Evolutionary conservation across 2,888 invertebrate genomes (phyloP), one percentile per base, ranked within the genome.

Genomic region (Parascotia fuliginaria): DNA sequence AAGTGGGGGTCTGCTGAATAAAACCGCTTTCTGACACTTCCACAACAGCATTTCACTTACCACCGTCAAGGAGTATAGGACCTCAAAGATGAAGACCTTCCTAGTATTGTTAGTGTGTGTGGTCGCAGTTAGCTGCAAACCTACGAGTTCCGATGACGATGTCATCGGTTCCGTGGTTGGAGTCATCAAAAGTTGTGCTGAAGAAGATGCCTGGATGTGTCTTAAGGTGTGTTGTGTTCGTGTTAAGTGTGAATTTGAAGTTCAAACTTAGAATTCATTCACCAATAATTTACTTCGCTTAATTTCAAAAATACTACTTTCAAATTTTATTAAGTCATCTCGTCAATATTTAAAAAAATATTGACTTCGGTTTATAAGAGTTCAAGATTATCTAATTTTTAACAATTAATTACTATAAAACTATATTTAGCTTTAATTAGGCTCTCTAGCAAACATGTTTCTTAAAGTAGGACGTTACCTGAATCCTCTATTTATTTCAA

Each of bases 101-200:
- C 73, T 88, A 63, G 61, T 92, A 58, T 81, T 93, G 60, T 65
- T 94, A 76, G 85, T 93, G 75, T 90, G 92, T 73, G 87, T 87
- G 59, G 88, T 92, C 34, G 85, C 90, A 51, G 93, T 88, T 49
- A 81, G 78, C 55, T 84, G 88, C 43, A 93, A 90, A 71, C 92
- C 93, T 0, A 81, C 90, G 0, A 85, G 86, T 36, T 93, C 93
- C 47, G 93, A 94, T 44, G 93, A 93, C 39, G 92, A 92, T 64
- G 83, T 89, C 60, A 78, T 95, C 65, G 93, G 93, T 39, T 94
- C 94, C 32, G 95, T 95, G 40, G 85, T 95, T 56, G 93, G 93
- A 64, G 94, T 95, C 70, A 93, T 96, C 70, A 94, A 94, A 82
- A 94, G 94, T 71, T 96, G 96, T 83, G 94, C 94, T 41, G 94